Conservation (phyloP, 2,797 vertebrate genomes). For the Hybognathus amarus region DNA sequence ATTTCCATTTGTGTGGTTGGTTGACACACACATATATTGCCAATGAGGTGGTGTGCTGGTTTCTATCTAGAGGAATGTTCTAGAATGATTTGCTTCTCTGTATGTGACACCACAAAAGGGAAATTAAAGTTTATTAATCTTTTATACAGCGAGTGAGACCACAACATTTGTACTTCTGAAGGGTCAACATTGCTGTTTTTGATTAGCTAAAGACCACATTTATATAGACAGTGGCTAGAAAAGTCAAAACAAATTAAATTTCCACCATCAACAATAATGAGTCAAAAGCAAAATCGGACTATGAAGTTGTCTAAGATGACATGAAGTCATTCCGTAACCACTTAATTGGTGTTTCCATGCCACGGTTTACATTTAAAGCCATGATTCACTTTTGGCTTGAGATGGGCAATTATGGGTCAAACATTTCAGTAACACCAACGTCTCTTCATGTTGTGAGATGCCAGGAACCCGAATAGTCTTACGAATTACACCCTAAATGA, state of each 20-base stretch:
- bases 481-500: slow-evolving; percentile 26
- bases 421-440: slow-evolving; percentile 19
- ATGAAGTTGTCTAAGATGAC: slow-evolving; percentile 25
- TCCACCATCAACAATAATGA: neutral
- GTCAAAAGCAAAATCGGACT: slow-evolving; percentile 12
- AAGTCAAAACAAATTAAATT: slow-evolving; percentile 6
- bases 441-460: slow-evolving; percentile 19
- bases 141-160: slow-evolving; percentile 12
- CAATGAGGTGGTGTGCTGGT: neutral
- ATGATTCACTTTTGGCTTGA: slow-evolving; percentile 28
- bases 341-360: slow-evolving; percentile 29
- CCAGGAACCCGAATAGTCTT: slow-evolving; percentile 12
- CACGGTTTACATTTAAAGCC: slow-evolving; percentile 4
- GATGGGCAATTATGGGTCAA: slow-evolving; percentile 17
- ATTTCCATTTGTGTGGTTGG: neutral
- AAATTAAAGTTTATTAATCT: slow-evolving; percentile 23
- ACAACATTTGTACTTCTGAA: slow-evolving; percentile 1
- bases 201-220: slow-evolving; percentile 11
- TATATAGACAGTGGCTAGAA: neutral
- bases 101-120: neutral
- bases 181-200: slow-evolving; percentile 5
- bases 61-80: slow-evolving; percentile 12
- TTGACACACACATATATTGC: slow-evolving; percentile 3
- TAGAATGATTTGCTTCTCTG: neutral
- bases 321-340: slow-evolving; percentile 29